A percentile compares a stretch with the other conserved stretches of the same genome.
These are phyloP conservation scores for Radopholus similis DNA, from an alignment of 1,140 invertebrate species.

Conservation along the genomic window DNA sequence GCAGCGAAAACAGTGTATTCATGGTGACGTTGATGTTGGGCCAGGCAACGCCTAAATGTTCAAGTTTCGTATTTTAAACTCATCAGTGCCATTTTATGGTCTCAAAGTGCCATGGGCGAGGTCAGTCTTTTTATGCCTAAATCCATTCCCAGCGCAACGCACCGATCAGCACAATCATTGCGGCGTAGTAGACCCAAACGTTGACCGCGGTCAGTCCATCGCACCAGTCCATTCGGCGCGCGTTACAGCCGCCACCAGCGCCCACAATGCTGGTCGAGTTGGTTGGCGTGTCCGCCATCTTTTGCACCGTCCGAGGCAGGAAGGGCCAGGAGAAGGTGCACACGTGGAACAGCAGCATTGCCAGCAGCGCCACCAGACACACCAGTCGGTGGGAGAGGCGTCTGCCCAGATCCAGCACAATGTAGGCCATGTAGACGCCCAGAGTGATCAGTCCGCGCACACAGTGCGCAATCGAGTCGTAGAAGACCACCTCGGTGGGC, in stretches of 20 bases:
- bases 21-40: slow-evolving; percentile 38
- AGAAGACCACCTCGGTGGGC: slow-evolving; percentile 12
- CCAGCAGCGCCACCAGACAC: slow-evolving; percentile 12
- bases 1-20: slow-evolving; percentile 38
- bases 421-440: slow-evolving; percentile 18
- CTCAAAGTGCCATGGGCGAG: slow-evolving; percentile 24
- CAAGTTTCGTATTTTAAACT: too few species aligned
- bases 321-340: slow-evolving; percentile 35
- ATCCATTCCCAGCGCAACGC: not conserved
- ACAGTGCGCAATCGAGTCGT: slow-evolving; percentile 17
- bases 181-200: not conserved
- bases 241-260: not conserved
- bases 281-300: not conserved
- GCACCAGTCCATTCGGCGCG: slow-evolving; percentile 14
- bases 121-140: slow-evolving; percentile 13
- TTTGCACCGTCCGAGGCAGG: not conserved
- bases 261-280: not conserved
- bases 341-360: slow-evolving; percentile 22
- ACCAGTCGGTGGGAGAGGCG: slow-evolving; percentile 2
- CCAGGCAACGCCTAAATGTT: too few species aligned
- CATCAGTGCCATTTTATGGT: slow-evolving; percentile 20
- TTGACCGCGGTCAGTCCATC: slow-evolving; percentile 15
- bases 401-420: slow-evolving; percentile 26
- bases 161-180: slow-evolving; percentile 35
- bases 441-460: slow-evolving; percentile 5